A percentile compares a stretch with the other conserved stretches of the same genome.
Evolutionary conservation across 2,797 vertebrate species (phyloP).

Genomic region (Parauchenoglanis punctatus): DNA sequence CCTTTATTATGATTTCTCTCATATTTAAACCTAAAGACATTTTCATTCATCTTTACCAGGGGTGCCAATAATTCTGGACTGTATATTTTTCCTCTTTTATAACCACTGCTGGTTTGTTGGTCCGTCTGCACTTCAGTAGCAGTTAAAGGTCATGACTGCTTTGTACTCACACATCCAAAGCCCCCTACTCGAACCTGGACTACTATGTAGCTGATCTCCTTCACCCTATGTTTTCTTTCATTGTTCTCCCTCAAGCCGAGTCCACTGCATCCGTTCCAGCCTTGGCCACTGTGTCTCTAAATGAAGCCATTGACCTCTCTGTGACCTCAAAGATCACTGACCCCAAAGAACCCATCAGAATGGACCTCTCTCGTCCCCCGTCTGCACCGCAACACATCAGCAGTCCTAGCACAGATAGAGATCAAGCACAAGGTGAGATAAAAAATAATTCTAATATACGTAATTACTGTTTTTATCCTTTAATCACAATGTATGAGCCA

Average conservation of each 20-base stretch:
- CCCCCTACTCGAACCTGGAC: neutral
- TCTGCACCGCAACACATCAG: slow-evolving; percentile 14
- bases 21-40: neutral
- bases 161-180: slow-evolving; percentile 43
- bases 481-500: neutral
- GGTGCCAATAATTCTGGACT: neutral
- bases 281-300: slow-evolving; percentile 21
- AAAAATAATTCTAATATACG: neutral
- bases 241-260: slow-evolving; percentile 61
- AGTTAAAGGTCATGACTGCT: slow-evolving; percentile 51
- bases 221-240: neutral
- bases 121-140: slow-evolving; percentile 23
- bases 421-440: slow-evolving; percentile 37
- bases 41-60: neutral
- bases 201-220: neutral
- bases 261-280: slow-evolving; percentile 43
- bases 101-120: slow-evolving; percentile 17
- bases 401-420: neutral
- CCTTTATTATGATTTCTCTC: neutral
- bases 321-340: slow-evolving; percentile 42
- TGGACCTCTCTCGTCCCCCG: slow-evolving; percentile 1
- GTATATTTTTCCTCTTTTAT: neutral
- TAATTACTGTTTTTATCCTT: neutral
- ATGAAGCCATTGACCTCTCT: slow-evolving; percentile 41
- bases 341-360: slow-evolving; percentile 6